phyloP scores from a whole-genome alignment of 1,140 invertebrate genomes.

The Lepidurus packardi region DNA sequence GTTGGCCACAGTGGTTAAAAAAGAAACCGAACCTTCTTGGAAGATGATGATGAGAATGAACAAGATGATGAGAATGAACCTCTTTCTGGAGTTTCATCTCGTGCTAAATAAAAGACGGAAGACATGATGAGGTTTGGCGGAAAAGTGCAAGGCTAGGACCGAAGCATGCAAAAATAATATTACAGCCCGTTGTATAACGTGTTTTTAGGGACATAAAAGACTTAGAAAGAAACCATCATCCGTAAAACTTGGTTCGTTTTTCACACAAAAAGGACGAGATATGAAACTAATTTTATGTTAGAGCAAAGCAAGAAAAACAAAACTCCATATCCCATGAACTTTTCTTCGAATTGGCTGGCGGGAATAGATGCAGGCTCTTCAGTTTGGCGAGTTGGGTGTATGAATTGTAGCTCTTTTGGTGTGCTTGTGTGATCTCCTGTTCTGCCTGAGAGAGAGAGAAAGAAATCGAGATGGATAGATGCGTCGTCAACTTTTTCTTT shows the following conservation, averaged over 20 bases:
- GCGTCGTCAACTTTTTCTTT: background rate
- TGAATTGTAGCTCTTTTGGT: background rate
- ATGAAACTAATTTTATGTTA: background rate
- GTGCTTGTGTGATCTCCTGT: background rate
- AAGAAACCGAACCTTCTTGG: background rate
- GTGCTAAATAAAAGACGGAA: background rate
- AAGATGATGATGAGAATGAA: background rate
- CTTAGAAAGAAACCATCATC: slow-evolving; percentile 15
- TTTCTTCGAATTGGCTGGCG: slow-evolving; percentile 17
- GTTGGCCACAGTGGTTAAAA: background rate
- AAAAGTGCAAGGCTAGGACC: slow-evolving; percentile 17
- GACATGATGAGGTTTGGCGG: background rate
- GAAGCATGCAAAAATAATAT: slow-evolving; percentile 19
- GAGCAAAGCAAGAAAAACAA: background rate
- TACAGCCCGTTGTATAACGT: background rate
- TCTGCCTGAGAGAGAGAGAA: background rate
- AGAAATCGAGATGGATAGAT: background rate
- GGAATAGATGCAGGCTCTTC: slow-evolving; percentile 2
- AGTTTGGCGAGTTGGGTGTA: slow-evolving; percentile 21
- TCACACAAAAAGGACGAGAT: background rate
- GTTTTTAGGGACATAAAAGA: slow-evolving; percentile 9
- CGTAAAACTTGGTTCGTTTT: background rate
- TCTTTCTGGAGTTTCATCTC: background rate
- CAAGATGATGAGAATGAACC: background rate
- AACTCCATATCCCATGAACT: background rate